Percentiles rank a stretch among this genome's conserved stretches.
Evolutionary conservation across 2,888 invertebrate species (phyloP).

Genomic region (Aquatica leii): DNA sequence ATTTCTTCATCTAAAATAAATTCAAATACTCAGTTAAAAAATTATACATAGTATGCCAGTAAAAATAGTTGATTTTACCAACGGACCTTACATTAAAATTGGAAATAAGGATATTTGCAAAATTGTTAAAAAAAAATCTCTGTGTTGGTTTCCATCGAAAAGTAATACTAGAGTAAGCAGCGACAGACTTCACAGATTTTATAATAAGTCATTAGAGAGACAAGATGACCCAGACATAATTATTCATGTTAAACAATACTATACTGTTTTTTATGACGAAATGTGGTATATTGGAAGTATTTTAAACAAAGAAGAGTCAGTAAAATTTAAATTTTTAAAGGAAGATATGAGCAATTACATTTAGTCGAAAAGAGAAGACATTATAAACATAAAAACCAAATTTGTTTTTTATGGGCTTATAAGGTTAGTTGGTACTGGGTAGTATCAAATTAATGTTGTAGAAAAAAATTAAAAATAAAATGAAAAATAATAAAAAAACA

Average conservation of each 20-base stretch:
- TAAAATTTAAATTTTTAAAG: background rate
- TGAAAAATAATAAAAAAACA: too few species aligned
- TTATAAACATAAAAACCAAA: too few species aligned
- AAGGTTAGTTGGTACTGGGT: background rate
- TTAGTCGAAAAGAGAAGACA: background rate
- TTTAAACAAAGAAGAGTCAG: background rate
- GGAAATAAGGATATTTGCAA: too few species aligned
- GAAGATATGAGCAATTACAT: background rate
- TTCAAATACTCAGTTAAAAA: background rate
- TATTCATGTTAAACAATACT: too few species aligned
- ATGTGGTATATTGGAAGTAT: background rate
- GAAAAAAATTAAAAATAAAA: background rate
- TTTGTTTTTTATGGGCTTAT: background rate
- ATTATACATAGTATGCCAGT: background rate
- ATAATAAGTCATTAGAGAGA: too few species aligned
- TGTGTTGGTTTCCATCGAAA: too few species aligned
- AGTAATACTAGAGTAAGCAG: too few species aligned
- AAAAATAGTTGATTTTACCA: background rate
- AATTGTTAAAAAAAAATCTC: too few species aligned
- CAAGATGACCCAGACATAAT: too few species aligned
- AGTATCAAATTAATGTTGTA: background rate
- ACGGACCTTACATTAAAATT: too few species aligned
- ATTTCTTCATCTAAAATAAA: background rate
- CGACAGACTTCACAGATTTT: too few species aligned
- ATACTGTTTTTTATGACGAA: background rate